A percentile compares a stretch with the other conserved stretches of the same genome.
Evolutionary conservation across 2,888 invertebrate species (phyloP).

Genomic region (Andrena praecox): DNA sequence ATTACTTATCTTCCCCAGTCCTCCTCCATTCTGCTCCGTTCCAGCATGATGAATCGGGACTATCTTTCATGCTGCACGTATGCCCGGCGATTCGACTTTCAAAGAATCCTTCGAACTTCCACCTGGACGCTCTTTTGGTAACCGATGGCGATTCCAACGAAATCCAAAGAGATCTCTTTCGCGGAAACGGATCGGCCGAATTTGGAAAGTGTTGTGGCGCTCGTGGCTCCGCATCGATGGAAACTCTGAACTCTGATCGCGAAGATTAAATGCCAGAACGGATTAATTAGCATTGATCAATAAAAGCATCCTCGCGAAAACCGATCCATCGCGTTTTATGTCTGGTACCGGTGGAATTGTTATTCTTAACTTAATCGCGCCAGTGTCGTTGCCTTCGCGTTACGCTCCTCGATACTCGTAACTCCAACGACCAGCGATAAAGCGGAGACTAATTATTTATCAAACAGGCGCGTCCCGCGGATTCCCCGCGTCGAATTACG

Average conservation of each 20-base stretch:
- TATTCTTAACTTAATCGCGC: constrained; percentile 31
- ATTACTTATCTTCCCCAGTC: constrained; percentile 54
- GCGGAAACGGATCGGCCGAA: constrained; percentile 20
- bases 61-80: constrained; percentile 30
- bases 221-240: background rate
- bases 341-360: constrained; percentile 34
- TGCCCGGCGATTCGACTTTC: constrained; percentile 21
- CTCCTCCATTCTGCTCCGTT: constrained; percentile 30
- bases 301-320: constrained; percentile 37
- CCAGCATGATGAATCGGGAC: constrained; percentile 41
- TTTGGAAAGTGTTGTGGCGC: constrained; percentile 10
- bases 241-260: background rate
- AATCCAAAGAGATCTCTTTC: background rate
- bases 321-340: constrained; percentile 32
- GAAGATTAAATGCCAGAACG: constrained; percentile 49
- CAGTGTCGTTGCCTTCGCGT: constrained; percentile 14
- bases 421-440: constrained; percentile 13
- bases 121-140: background rate
- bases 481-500: background rate
- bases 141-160: background rate
- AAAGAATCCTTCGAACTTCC: constrained; percentile 15
- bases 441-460: constrained; percentile 44
- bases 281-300: constrained; percentile 63
- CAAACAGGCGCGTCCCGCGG: background rate
- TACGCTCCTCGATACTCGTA: background rate